phyloP scores from a whole-genome alignment of 2,797 vertebrate species.

The Coregonus suidteri region DNA sequence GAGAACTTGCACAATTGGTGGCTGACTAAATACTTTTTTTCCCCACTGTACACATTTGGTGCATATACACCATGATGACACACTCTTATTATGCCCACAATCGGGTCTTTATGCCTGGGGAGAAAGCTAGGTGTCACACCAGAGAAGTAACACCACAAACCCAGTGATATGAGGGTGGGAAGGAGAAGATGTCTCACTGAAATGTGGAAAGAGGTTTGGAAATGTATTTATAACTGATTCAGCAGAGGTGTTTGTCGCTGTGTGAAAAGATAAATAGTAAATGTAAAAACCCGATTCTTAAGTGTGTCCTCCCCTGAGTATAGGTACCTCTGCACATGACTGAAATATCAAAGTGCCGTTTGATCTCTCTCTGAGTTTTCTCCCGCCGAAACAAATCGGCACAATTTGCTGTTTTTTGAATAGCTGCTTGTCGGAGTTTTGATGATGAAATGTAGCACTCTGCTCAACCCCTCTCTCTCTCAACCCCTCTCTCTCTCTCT shows the following conservation, averaged over 20 bases:
- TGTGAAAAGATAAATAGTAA: slow-evolving; percentile 60
- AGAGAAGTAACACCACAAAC: background rate
- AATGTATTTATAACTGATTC: slow-evolving; percentile 15
- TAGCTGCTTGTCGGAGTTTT: slow-evolving; percentile 64
- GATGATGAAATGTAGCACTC: slow-evolving; percentile 70
- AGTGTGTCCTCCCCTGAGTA: slow-evolving; percentile 51
- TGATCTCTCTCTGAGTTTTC: slow-evolving; percentile 68
- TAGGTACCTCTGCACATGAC: slow-evolving; percentile 59
- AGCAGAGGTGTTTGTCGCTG: slow-evolving; percentile 36
- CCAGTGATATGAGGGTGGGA: slow-evolving; percentile 27
- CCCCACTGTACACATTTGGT: too few species aligned
- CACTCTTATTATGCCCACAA: background rate
- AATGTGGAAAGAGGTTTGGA: slow-evolving; percentile 12
- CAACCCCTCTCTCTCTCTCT: slow-evolving; percentile 4
- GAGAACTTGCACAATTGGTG: too few species aligned
- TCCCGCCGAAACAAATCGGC: slow-evolving; percentile 68
- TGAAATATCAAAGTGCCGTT: slow-evolving; percentile 72
- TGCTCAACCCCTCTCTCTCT: slow-evolving; percentile 48
- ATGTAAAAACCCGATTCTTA: slow-evolving; percentile 48
- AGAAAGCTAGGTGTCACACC: background rate
- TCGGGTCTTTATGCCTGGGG: slow-evolving; percentile 13
- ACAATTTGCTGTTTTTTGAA: slow-evolving; percentile 47
- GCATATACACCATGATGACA: too few species aligned
- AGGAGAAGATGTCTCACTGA: background rate
- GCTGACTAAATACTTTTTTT: too few species aligned